Evolutionary conservation across 2,113 vertebrate species (phyloP).

Genomic region (Apteryx mantelli): DNA sequence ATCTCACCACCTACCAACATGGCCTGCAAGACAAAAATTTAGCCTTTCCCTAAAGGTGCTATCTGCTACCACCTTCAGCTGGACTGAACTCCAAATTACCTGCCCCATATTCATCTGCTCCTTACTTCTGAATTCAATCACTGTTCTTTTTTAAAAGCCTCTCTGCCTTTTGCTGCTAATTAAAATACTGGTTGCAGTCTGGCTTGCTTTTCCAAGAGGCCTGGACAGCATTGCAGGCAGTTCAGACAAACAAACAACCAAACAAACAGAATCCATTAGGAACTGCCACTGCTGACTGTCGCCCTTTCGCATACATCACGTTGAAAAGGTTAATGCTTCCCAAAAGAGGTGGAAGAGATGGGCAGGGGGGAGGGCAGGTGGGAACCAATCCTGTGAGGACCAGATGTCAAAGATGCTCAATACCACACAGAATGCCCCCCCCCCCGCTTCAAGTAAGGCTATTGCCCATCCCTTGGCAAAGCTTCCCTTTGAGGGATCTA

Average conservation of each 20-base stretch:
- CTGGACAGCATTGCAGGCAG: slow-evolving; percentile 54
- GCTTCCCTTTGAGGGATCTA: slow-evolving; percentile 55
- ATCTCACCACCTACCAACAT: neutral
- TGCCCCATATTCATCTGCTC: neutral
- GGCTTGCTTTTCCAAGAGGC: slow-evolving; percentile 55
- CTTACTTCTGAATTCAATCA: neutral
- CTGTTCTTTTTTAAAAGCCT: neutral
- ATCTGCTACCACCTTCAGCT: neutral
- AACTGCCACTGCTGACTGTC: slow-evolving; percentile 68
- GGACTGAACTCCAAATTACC: neutral
- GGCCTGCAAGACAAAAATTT: neutral
- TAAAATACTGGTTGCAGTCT: slow-evolving; percentile 36
- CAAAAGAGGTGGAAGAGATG: slow-evolving; percentile 45
- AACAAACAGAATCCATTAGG: slow-evolving; percentile 65
- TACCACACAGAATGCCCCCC: neutral
- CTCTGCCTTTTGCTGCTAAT: slow-evolving; percentile 36
- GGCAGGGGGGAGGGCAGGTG: slow-evolving; percentile 15
- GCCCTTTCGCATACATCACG: slow-evolving; percentile 63
- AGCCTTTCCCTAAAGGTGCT: neutral
- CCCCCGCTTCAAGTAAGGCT: neutral
- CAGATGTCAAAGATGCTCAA: slow-evolving; percentile 57
- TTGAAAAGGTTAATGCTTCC: slow-evolving; percentile 73
- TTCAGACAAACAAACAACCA: slow-evolving; percentile 56
- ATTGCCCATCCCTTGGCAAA: slow-evolving; percentile 58
- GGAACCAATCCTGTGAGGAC: slow-evolving; percentile 2